A percentile compares a stretch with the other conserved stretches of the same genome.
Evolutionary conservation across 2,113 vertebrate genomes (phyloP).

Genomic region (Phaethon lepturus): DNA sequence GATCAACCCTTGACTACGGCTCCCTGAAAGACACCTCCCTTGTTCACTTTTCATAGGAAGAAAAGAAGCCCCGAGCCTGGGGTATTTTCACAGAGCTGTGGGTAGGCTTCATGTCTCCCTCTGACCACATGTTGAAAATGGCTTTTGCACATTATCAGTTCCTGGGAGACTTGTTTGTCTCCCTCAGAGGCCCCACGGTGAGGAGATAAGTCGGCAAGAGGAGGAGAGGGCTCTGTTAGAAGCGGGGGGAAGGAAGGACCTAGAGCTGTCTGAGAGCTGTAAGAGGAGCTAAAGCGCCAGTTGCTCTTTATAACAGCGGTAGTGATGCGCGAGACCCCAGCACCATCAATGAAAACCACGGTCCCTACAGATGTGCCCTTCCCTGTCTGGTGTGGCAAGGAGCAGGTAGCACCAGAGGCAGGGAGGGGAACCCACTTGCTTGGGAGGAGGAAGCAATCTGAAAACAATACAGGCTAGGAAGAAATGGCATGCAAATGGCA

Average conservation of each 20-base stretch:
- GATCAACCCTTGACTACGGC: neutral
- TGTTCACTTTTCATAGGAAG: neutral
- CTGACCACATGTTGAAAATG: neutral
- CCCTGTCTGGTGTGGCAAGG: neutral
- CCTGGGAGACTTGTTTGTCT: slow-evolving; percentile 22
- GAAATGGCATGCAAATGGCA: neutral
- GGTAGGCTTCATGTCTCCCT: neutral
- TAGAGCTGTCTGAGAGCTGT: neutral
- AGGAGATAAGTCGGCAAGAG: neutral
- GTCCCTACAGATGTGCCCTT: neutral
- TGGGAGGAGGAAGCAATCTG: neutral
- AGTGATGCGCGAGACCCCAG: neutral
- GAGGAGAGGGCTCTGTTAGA: neutral
- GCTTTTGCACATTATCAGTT: neutral
- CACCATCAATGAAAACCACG: neutral
- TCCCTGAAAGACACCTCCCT: neutral
- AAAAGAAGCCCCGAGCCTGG: neutral
- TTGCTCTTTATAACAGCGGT: neutral
- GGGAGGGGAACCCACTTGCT: neutral
- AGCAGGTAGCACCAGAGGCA: neutral
- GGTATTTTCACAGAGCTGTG: neutral
- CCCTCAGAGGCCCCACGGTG: neutral
- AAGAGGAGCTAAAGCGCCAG: neutral
- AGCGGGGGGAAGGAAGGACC: neutral
- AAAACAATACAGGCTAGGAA: neutral